Base-by-base conservation (phyloP, 2,797 vertebrate species). In the Clarias laeviceps region DNA sequence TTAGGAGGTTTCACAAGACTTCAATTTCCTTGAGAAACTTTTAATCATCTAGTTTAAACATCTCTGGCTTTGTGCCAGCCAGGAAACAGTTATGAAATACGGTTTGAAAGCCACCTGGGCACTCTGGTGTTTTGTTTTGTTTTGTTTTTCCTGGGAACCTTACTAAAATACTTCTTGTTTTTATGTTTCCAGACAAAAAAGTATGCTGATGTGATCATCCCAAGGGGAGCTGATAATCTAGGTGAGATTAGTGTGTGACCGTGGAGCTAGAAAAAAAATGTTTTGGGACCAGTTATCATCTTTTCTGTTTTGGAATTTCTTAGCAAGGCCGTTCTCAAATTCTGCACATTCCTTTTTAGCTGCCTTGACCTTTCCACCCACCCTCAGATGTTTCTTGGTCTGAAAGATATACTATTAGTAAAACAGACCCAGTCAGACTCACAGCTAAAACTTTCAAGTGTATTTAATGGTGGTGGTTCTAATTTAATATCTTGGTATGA, bases 141-240 rank as follows among this genome's bases (percentile, higher is more conserved):
- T 32, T 72, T n/a, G 20, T 68, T 50, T 22, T 54, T 76, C 70
- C 72, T 27, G 72, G 37, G 74, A 84, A 79, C 62, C 69, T 29
- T 27, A 15, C 8, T 45, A 59, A 29, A 68, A 59, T 32, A 6
- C 15, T 69, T 72, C 34, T 27, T 84, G 22, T 81, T 85, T 82
- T 72, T 88, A 66, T 79, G 2, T 82, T 84, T 74, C 27, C n/a
- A 99, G 97, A 98, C 97, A 24, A 99, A 99, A 94, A 98, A 98
- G 89, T 98, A 98, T 0, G 97, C 97, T 5, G 97, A 98, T 0
- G 97, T 99, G 89, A 98, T 99, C 90, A 98, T 99, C 93, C 97
- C 97, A 20, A 95, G 97, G 93, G 97, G 97, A 88, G 97, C 95
- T 54, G 96, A 98, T 91, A 99, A 99, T 82, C 91, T 97, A 80